Percentiles rank a stretch among this genome's conserved stretches.
Evolutionary conservation across 2,797 vertebrate species (phyloP).

Genomic region (Sciurus vulgaris): DNA sequence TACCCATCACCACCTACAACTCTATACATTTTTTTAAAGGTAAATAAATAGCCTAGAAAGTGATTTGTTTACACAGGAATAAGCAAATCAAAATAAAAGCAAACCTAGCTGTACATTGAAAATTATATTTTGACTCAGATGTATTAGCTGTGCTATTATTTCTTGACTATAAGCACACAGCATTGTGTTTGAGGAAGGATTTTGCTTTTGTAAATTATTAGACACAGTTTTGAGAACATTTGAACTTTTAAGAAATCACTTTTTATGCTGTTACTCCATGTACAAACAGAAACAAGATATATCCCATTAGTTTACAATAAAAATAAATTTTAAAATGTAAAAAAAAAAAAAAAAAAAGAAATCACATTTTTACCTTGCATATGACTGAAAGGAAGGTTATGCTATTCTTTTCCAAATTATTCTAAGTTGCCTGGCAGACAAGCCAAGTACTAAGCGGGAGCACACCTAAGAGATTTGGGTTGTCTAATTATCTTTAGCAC

Average conservation of each 20-base stretch:
- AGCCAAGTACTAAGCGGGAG: not conserved
- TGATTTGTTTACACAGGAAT: conserved; percentile 14
- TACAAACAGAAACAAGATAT: no score
- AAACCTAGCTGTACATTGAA: not conserved
- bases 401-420: conserved; percentile 31
- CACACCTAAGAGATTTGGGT: not conserved
- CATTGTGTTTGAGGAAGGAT: not conserved
- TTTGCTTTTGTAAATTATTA: conserved; percentile 46
- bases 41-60: not conserved
- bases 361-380: conserved; percentile 34
- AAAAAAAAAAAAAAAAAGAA: no score
- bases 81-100: not conserved
- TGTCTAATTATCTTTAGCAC: conserved; percentile 51
- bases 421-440: conserved; percentile 2
- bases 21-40: not conserved
- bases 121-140: conserved; percentile 47
- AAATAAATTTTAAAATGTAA: no score
- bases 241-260: not conserved
- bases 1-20: not conserved
- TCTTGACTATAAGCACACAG: not conserved
- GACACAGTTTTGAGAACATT: not conserved
- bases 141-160: not conserved
- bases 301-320: no score
- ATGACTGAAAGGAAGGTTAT: not conserved
- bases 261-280: no score